phyloP scores from a whole-genome alignment of 2,888 invertebrate species.

The Drosophila nigritarsus region DNA sequence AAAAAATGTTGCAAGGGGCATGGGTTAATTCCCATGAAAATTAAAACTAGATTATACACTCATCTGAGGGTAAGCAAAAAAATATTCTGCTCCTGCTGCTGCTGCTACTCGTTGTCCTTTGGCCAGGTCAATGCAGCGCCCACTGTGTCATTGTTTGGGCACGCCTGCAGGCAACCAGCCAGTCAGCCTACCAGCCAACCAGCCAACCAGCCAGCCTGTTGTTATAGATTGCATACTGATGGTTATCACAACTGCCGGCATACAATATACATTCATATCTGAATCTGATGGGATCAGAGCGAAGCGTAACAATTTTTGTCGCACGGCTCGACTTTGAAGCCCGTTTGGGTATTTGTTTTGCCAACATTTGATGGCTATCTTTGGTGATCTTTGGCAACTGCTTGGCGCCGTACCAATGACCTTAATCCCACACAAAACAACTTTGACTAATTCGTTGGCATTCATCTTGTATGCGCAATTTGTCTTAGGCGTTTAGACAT shows the following conservation, averaged over 20 bases:
- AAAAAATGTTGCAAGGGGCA: conserved; percentile 38
- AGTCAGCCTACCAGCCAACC: not conserved
- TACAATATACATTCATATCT: conserved; percentile 33
- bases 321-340: conserved; percentile 74
- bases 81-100: not conserved
- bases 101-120: conserved; percentile 10
- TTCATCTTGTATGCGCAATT: conserved; percentile 49
- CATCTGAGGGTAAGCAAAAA: conserved; percentile 11
- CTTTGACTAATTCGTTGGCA: conserved; percentile 47
- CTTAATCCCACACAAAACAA: conserved; percentile 16
- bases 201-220: conserved; percentile 38
- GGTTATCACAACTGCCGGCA: conserved; percentile 52
- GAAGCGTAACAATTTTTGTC: conserved; percentile 69
- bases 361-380: conserved; percentile 75
- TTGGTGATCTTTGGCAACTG: conserved; percentile 54
- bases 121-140: conserved; percentile 69
- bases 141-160: conserved; percentile 81
- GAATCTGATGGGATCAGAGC: conserved; percentile 60
- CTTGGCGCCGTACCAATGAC: conserved; percentile 52
- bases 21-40: conserved; percentile 80
- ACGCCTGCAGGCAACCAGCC: conserved; percentile 58
- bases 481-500: conserved; percentile 41
- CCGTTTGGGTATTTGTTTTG: conserved; percentile 59
- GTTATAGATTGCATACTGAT: conserved; percentile 72
- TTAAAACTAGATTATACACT: conserved; percentile 79